Percentiles rank a stretch among this genome's conserved stretches.
These are phyloP conservation scores for Zaprionus vittiger DNA, from an alignment of 1,140 invertebrate genomes.

Conservation along the genomic window DNA sequence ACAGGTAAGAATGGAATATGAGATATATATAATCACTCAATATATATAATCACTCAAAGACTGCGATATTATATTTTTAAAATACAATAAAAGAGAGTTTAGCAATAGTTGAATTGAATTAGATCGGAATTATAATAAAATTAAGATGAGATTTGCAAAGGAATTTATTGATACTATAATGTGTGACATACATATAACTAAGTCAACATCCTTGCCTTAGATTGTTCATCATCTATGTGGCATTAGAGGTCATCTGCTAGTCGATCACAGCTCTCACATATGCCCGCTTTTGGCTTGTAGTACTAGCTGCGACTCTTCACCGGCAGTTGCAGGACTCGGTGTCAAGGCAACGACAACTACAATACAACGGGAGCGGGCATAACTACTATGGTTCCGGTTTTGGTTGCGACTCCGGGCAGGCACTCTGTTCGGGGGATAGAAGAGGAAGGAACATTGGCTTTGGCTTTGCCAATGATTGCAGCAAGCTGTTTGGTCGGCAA, in stretches of 20 bases:
- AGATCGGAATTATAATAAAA: too few relatives aligned
- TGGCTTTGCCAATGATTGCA: conserved; percentile 59
- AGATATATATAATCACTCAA: too few relatives aligned
- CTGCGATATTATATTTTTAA: too few relatives aligned
- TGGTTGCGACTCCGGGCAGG: neutral
- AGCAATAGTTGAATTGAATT: too few relatives aligned
- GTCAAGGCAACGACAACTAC: conserved; percentile 10
- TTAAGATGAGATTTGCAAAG: too few relatives aligned
- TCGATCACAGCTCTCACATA: conserved; percentile 17
- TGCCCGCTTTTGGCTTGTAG: conserved; percentile 33
- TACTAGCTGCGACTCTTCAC: conserved; percentile 52
- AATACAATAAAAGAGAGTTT: too few relatives aligned
- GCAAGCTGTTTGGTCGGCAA: conserved; percentile 71
- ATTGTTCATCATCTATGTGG: neutral
- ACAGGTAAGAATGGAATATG: too few relatives aligned
- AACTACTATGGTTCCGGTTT: conserved; percentile 17
- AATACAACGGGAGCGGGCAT: neutral
- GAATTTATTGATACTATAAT: too few relatives aligned
- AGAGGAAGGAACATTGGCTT: conserved; percentile 1
- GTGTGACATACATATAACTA: too few relatives aligned
- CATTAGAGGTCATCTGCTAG: neutral
- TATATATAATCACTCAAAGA: too few relatives aligned
- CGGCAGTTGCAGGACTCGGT: conserved; percentile 44
- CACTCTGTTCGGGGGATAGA: neutral
- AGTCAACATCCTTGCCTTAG: too few relatives aligned